Conservation (phyloP, 1,140 invertebrate genomes). For the Drosophila ficusphila region DNA sequence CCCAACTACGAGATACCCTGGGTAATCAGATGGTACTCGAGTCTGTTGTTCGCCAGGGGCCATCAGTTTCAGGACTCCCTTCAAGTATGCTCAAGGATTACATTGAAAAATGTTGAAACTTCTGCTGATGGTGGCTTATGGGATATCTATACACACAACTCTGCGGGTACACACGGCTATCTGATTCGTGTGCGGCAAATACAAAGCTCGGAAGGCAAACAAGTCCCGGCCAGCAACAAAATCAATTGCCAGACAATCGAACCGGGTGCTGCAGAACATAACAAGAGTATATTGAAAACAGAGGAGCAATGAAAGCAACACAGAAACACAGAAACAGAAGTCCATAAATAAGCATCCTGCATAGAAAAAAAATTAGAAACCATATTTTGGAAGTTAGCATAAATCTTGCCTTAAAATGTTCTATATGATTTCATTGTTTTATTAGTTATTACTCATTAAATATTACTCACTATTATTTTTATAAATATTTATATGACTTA, state of each 20-base stretch:
- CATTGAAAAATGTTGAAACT: slow-evolving; percentile 20
- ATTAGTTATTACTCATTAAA: too few relatives aligned
- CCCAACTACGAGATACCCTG: background rate
- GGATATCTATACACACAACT: slow-evolving; percentile 16
- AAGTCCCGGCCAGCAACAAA: slow-evolving; percentile 30
- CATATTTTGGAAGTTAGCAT: too few relatives aligned
- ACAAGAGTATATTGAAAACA: slow-evolving; percentile 9
- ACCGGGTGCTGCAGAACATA: slow-evolving; percentile 21
- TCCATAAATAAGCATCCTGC: slow-evolving; percentile 45
- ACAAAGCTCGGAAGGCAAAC: slow-evolving; percentile 48
- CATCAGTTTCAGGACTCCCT: slow-evolving; percentile 15
- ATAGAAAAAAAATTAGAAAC: background rate
- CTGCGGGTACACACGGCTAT: slow-evolving; percentile 12
- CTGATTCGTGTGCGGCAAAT: slow-evolving; percentile 44
- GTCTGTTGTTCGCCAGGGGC: background rate
- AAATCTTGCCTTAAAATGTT: too few relatives aligned
- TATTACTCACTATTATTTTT: too few relatives aligned
- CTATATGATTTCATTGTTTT: too few relatives aligned
- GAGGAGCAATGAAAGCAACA: slow-evolving; percentile 6
- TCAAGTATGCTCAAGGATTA: slow-evolving; percentile 25
- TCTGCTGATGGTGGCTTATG: background rate
- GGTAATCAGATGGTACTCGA: slow-evolving; percentile 6
- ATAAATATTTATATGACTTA: too few relatives aligned
- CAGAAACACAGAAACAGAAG: slow-evolving; percentile 25
- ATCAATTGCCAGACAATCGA: slow-evolving; percentile 65